phyloP scores from a whole-genome alignment of 1,140 invertebrate species.

The Globodera ellingtonae region DNA sequence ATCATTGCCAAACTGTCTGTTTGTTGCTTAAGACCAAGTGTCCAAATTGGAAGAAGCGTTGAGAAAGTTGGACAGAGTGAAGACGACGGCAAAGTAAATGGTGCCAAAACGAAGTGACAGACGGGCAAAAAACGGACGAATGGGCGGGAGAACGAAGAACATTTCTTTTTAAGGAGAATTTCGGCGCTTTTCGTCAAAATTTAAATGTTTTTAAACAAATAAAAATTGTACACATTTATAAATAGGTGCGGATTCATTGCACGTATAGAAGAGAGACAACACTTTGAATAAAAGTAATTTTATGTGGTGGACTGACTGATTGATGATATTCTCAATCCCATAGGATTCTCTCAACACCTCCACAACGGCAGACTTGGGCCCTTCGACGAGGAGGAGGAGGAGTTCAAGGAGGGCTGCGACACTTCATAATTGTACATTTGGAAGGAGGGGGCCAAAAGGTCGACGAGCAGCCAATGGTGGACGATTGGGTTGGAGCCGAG shows the following conservation, averaged over 20 bases:
- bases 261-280: no score
- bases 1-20: background rate
- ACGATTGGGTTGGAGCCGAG: slow-evolving; percentile 7
- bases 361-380: slow-evolving; percentile 36
- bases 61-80: slow-evolving; percentile 34
- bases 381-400: background rate
- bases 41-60: slow-evolving; percentile 46
- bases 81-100: background rate
- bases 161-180: background rate
- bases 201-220: background rate
- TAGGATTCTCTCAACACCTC: slow-evolving; percentile 22
- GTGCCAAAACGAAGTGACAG: background rate
- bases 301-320: no score
- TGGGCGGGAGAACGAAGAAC: no score
- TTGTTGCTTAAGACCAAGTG: slow-evolving; percentile 35
- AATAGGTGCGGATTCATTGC: no score
- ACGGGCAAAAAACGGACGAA: no score
- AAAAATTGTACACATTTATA: background rate
- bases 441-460: background rate
- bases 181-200: background rate
- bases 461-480: background rate
- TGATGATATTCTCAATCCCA: background rate
- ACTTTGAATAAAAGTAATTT: no score
- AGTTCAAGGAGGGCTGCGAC: no score
- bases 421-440: background rate